Base-by-base conservation (phyloP, 2,888 invertebrate genomes). In the Calameuta pallipes region DNA sequence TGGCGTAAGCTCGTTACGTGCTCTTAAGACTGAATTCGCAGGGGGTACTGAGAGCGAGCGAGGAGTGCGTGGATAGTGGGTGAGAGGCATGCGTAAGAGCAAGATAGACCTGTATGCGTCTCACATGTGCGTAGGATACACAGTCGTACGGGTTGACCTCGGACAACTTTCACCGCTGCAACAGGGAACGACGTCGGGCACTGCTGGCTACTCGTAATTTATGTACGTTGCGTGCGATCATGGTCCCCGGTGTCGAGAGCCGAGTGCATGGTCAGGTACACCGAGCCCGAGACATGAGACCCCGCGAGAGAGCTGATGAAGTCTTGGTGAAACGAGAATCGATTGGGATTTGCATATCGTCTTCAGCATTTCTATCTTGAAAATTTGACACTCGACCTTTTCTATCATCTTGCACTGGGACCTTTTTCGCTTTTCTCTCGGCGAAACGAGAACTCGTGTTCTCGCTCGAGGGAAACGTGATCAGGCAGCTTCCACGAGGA, bases 81-180 rank as follows among this genome's bases (percentile, higher is more conserved):
- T 23, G 56, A 56, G 56, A 56, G 56, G 71, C 33, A 71, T 71
- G 34, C 33, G 33, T 31, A 71, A 23, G 71, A 31, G 74, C 12
- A 23, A 74, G 74, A 36, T 15, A 36, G 36, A 74, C 36, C 11
- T 23, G 74, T 34, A 9, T 35, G 34, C 36, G 15, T 30, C 11
- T 34, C 11, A 3, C 35, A 36, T 23, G 74, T 30, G 35, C 36
- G 11, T 41, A 36, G 30, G 36, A 11, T 41, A 34, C 6, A 35
- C 36, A 36, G 37, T 41, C 74, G 34, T 11, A 36, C 74, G 74
- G 23, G 36, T 87, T 34, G 89, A 89, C 89, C 88, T 89, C 89
- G 89, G 85, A 85, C 83, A 89, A 90, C 89, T 90, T 89, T 90
- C 89, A 89, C 89, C 88, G 82, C 78, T 80, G 80, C 82, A 80